A percentile compares a stretch with the other conserved stretches of the same genome.
Evolutionary conservation across 1,140 invertebrate species (phyloP).

Genomic region (Caenorhabditis brenneri): DNA sequence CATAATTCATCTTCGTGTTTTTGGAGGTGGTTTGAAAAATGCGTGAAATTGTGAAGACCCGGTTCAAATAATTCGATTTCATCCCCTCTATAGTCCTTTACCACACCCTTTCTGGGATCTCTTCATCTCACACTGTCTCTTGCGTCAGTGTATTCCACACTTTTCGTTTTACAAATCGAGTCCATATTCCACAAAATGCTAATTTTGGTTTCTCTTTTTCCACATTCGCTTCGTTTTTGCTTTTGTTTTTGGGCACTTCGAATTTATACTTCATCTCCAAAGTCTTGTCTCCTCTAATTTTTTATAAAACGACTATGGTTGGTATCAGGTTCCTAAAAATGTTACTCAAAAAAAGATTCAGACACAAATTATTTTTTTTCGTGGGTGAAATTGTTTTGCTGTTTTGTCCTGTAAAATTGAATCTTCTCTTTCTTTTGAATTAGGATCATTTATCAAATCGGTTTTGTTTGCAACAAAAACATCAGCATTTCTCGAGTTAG

Average conservation of each 20-base stretch:
- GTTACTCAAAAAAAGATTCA: no score
- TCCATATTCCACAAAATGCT: background rate
- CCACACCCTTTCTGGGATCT: background rate
- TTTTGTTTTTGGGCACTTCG: no score
- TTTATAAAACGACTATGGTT: no score
- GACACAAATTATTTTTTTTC: no score
- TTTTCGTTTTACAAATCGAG: background rate
- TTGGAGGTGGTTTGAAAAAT: background rate
- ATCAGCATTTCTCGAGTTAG: no score
- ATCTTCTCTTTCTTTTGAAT: background rate
- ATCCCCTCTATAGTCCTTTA: background rate
- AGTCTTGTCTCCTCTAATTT: no score
- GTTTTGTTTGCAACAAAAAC: no score
- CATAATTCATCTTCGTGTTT: background rate
- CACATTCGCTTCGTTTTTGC: background rate
- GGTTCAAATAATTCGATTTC: constrained; percentile 35
- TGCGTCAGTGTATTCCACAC: no score
- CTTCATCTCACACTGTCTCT: background rate
- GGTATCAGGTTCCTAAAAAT: no score
- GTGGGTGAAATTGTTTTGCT: no score
- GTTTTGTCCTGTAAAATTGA: background rate
- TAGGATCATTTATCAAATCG: no score
- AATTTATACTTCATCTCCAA: no score
- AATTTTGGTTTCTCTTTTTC: background rate
- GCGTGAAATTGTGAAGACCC: constrained; percentile 4